A percentile compares a stretch with the other conserved stretches of the same genome.
phyloP scores from a whole-genome alignment of 2,888 invertebrate genomes.

The Maniola hyperantus region DNA sequence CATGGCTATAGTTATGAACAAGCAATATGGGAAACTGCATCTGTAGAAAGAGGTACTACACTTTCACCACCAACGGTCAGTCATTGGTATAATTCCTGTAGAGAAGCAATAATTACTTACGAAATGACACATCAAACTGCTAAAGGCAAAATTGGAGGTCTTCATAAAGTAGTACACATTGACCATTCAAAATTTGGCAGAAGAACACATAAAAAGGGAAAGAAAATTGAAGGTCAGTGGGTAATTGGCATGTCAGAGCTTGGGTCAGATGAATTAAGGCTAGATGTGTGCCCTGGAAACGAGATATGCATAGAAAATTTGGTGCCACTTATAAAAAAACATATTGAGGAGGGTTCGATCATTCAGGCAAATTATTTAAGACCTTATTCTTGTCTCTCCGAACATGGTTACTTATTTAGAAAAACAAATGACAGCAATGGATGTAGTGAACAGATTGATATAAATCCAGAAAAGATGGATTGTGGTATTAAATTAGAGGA shows the following conservation, averaged over 20 bases:
- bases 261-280: not conserved
- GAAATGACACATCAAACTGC: not conserved
- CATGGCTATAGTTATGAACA: not conserved
- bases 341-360: not conserved
- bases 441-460: not conserved
- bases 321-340: not conserved
- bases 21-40: not conserved
- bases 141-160: not conserved
- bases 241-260: not conserved
- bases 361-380: not conserved
- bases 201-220: not conserved
- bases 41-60: not conserved
- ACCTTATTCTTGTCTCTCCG: not conserved
- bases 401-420: not conserved
- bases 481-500: not conserved
- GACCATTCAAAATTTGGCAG: not conserved
- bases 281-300: not conserved
- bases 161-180: conserved; percentile 1
- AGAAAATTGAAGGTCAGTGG: not conserved
- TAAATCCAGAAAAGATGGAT: not conserved
- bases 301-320: not conserved
- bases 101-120: conserved; percentile 6
- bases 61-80: not conserved
- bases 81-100: conserved; percentile 20
- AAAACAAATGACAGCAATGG: not conserved